A percentile compares a stretch with the other conserved stretches of the same genome.
phyloP scores from a whole-genome alignment of 2,113 vertebrate genomes.

The Neodontobutis hainanensis region DNA sequence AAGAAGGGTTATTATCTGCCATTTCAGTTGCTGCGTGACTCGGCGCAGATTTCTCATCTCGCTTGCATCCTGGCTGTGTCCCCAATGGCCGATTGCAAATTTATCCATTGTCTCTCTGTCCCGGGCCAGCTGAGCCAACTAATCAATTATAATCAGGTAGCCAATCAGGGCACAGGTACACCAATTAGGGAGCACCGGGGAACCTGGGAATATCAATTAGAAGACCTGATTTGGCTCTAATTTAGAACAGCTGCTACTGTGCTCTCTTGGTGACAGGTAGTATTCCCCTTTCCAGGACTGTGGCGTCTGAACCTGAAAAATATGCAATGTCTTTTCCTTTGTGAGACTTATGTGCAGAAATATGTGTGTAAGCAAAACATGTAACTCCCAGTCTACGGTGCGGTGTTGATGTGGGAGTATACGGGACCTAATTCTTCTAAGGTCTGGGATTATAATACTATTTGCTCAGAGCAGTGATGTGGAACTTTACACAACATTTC shows the following conservation, averaged over 20 bases:
- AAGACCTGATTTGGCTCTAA: slow-evolving; percentile 62
- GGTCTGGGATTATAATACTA: slow-evolving; percentile 46
- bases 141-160: slow-evolving; percentile 72
- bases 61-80: background rate
- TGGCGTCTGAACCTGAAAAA: slow-evolving; percentile 18
- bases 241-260: slow-evolving; percentile 64
- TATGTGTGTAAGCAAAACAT: slow-evolving; percentile 8
- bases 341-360: background rate
- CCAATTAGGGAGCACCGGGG: slow-evolving; percentile 51
- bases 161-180: slow-evolving; percentile 69
- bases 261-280: slow-evolving; percentile 38
- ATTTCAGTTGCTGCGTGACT: background rate
- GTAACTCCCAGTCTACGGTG: background rate
- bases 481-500: slow-evolving; percentile 23
- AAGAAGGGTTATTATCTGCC: slow-evolving; percentile 15
- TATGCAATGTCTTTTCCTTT: background rate
- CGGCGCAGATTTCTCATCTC: slow-evolving; percentile 3
- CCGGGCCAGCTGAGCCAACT: slow-evolving; percentile 49
- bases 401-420: background rate
- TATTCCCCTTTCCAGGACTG: slow-evolving; percentile 34
- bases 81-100: slow-evolving; percentile 15
- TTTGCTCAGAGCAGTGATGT: slow-evolving; percentile 41
- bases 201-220: slow-evolving; percentile 67
- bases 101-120: slow-evolving; percentile 34
- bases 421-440: background rate